Percentiles rank a stretch among this genome's conserved stretches.
Evolutionary conservation across 2,113 vertebrate species (phyloP).

Genomic region (Gobius niger): DNA sequence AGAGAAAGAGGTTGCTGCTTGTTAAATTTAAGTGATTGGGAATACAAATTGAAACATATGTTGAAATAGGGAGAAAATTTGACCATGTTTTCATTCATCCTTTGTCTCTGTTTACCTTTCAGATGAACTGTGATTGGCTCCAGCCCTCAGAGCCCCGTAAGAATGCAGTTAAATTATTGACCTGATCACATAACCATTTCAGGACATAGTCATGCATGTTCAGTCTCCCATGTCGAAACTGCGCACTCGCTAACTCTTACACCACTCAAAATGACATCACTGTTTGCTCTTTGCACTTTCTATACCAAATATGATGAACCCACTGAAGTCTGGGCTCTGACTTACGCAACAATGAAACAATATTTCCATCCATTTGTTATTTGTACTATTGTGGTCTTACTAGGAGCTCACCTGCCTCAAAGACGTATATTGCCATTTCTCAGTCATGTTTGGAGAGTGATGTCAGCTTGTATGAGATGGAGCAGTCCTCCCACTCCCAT

Average conservation of each 20-base stretch:
- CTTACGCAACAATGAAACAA: neutral
- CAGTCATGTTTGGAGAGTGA: slow-evolving; percentile 22
- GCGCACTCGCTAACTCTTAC: neutral
- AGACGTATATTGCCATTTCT: neutral
- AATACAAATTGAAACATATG: too few species aligned
- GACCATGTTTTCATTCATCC: neutral
- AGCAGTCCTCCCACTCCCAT: slow-evolving; percentile 27
- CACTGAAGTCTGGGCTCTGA: neutral
- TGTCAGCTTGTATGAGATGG: slow-evolving; percentile 28
- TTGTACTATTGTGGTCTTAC: slow-evolving; percentile 1
- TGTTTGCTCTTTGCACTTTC: neutral
- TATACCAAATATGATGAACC: neutral
- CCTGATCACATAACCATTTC: neutral
- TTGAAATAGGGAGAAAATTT: too few species aligned
- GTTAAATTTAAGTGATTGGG: too few species aligned
- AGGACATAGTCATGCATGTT: neutral
- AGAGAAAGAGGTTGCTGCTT: too few species aligned
- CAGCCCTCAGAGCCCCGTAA: neutral
- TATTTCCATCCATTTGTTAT: neutral
- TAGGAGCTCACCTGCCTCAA: neutral
- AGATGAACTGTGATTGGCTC: neutral
- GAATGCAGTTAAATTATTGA: neutral
- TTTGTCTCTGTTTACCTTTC: neutral
- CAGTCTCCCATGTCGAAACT: neutral
- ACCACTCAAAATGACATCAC: neutral